Percentiles rank a stretch among this genome's conserved stretches.
These are phyloP conservation scores for Clarias magur DNA, from an alignment of 2,113 vertebrate genomes.

Conservation along the genomic window DNA sequence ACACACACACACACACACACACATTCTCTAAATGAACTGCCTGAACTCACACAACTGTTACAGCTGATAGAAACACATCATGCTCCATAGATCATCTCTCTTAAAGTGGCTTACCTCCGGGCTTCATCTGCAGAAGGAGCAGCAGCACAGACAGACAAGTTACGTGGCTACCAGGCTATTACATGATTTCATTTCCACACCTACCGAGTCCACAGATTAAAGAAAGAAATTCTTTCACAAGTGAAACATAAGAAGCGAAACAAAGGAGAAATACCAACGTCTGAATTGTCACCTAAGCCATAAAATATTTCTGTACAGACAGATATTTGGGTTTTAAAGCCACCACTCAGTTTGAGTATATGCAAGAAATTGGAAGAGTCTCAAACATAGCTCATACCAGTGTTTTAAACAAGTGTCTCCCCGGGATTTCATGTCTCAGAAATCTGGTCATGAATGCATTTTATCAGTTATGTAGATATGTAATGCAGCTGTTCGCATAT, in stretches of 20 bases:
- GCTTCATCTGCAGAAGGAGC: neutral
- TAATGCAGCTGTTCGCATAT: neutral
- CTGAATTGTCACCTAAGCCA: neutral
- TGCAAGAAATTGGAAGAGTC: too few relatives aligned
- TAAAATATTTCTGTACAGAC: neutral
- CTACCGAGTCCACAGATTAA: neutral
- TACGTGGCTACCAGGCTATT: neutral
- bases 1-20: constrained; percentile 4
- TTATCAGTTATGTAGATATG: neutral
- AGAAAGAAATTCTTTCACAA: neutral
- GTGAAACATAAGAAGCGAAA: neutral
- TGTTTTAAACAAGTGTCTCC: neutral
- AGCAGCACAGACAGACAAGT: neutral
- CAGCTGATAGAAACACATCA: constrained; percentile 38
- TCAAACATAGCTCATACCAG: neutral
- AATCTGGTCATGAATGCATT: neutral
- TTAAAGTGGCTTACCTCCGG: neutral
- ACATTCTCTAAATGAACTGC: neutral
- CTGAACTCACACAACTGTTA: constrained; percentile 20
- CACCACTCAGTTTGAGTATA: too few relatives aligned
- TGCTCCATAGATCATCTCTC: neutral
- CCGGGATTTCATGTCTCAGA: neutral
- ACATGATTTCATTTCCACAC: neutral
- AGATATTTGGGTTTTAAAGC: neutral
- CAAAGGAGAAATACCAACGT: neutral